Evolutionary conservation across 1,140 invertebrate species (phyloP).

Genomic region (Bacillus rossius): DNA sequence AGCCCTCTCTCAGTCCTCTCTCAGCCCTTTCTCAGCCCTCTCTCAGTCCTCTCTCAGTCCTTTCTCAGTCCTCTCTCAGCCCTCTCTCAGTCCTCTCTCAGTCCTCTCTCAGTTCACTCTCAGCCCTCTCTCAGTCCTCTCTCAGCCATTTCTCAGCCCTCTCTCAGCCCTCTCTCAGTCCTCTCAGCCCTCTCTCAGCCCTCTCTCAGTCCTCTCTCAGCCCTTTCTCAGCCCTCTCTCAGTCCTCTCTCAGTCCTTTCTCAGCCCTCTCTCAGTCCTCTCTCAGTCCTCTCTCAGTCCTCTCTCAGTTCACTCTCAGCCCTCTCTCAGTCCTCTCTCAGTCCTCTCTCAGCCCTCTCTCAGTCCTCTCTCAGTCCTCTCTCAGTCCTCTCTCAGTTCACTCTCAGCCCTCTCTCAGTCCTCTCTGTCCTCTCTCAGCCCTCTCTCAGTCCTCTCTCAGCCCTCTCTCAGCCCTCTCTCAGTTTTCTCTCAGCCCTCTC

Average conservation of each 20-base stretch:
- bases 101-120: background rate
- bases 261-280: background rate
- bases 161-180: background rate
- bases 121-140: background rate
- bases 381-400: too few species aligned
- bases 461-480: too few species aligned
- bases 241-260: too few species aligned
- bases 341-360: background rate
- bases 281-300: background rate
- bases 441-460: too few species aligned
- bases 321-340: background rate
- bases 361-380: too few species aligned
- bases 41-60: background rate
- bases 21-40: background rate
- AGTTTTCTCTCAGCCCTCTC: too few species aligned
- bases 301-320: background rate
- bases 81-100: background rate
- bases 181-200: background rate
- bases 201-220: too few species aligned
- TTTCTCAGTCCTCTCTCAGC: background rate
- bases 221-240: too few species aligned
- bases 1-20: background rate
- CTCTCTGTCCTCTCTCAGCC: too few species aligned
- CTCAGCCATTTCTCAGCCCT: too few species aligned
- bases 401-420: too few species aligned